A percentile compares a stretch with the other conserved stretches of the same genome.
These are phyloP conservation scores for Rhinoderma darwinii DNA, from an alignment of 2,113 vertebrate genomes.

Conservation along the genomic window DNA sequence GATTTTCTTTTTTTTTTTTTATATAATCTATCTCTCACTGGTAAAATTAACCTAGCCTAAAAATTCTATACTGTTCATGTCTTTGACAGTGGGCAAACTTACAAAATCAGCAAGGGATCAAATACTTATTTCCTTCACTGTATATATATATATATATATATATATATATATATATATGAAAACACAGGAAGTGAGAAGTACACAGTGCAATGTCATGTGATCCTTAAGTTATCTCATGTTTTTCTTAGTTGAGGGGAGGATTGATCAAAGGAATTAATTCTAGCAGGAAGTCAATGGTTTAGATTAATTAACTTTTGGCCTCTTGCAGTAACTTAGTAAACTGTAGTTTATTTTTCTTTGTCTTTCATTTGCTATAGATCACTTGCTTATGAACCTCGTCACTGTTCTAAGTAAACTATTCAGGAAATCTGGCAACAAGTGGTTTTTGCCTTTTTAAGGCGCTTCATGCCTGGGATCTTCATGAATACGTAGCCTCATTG, in stretches of 20 bases:
- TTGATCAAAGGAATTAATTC: neutral
- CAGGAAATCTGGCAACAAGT: neutral
- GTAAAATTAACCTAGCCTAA: too few relatives aligned
- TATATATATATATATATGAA: neutral
- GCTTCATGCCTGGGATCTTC: neutral
- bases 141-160: too few relatives aligned
- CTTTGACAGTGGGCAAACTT: too few relatives aligned
- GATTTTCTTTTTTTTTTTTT: too few relatives aligned
- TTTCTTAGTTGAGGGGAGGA: neutral
- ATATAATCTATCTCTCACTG: too few relatives aligned
- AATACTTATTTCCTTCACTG: too few relatives aligned
- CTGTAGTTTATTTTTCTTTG: neutral
- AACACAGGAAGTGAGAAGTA: neutral
- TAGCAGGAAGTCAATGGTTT: slow-evolving; percentile 1
- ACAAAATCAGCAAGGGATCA: too few relatives aligned
- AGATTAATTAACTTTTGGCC: slow-evolving; percentile 8
- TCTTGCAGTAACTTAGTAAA: neutral
- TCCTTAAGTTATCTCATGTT: neutral
- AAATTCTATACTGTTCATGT: too few relatives aligned
- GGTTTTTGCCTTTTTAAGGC: neutral
- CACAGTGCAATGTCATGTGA: neutral
- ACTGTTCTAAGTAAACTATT: neutral
- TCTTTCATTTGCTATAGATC: slow-evolving; percentile 31
- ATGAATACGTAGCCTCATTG: neutral
- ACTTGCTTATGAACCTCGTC: neutral